A percentile compares a stretch with the other conserved stretches of the same genome.
Evolutionary conservation across 2,888 invertebrate species (phyloP).

Genomic region (Lithodes maja): DNA sequence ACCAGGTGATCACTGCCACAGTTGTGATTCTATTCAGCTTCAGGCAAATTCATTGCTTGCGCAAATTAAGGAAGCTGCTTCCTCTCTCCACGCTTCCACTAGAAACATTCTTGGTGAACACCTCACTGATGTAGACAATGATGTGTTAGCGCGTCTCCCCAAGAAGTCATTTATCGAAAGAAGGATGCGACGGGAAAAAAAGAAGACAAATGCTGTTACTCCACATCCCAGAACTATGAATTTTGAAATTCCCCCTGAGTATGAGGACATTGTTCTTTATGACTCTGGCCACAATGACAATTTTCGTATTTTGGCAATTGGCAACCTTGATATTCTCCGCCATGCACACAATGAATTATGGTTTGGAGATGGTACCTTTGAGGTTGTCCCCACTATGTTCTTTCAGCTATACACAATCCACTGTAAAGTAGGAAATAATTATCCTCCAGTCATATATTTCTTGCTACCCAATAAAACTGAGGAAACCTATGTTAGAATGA

Average conservation of each 20-base stretch:
- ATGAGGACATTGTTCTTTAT: conserved; percentile 19
- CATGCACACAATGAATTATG: background rate
- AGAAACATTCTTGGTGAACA: conserved; percentile 25
- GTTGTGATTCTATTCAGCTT: conserved; percentile 32
- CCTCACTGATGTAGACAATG: conserved; percentile 29
- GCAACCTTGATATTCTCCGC: conserved; percentile 21
- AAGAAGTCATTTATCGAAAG: conserved; percentile 25
- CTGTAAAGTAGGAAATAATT: conserved; percentile 29
- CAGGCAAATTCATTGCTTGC: conserved; percentile 15
- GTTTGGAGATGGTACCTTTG: conserved; percentile 48
- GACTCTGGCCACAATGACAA: conserved; percentile 32
- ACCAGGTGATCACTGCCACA: conserved; percentile 29
- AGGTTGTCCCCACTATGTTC: conserved; percentile 26
- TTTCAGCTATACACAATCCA: conserved; percentile 36
- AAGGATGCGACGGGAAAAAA: conserved; percentile 3
- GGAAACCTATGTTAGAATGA: conserved; percentile 31
- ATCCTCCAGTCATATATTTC: conserved; percentile 42
- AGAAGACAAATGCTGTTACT: conserved; percentile 25
- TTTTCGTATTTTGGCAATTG: conserved; percentile 20
- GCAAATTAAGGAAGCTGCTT: conserved; percentile 23
- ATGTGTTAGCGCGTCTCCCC: conserved; percentile 29
- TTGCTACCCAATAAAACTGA: conserved; percentile 39
- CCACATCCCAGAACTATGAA: conserved; percentile 18
- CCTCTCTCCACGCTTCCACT: conserved; percentile 4
- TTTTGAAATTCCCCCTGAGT: conserved; percentile 20